Conservation (phyloP, 2,113 vertebrate species). For the Amazona guildingii region DNA sequence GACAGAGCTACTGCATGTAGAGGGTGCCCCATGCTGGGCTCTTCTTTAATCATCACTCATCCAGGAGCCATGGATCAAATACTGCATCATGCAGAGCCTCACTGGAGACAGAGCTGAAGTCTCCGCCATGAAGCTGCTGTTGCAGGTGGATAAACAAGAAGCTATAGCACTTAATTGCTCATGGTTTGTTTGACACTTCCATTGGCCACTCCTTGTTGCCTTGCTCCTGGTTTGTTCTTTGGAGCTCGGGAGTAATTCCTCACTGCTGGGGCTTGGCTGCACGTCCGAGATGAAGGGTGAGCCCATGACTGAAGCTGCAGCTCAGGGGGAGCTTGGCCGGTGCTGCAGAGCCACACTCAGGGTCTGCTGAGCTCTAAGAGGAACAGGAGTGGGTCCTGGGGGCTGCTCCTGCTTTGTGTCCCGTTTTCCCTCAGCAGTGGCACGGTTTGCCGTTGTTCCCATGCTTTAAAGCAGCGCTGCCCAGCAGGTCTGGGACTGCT, state of each 20-base stretch:
- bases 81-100: fast-evolving
- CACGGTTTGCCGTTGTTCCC: fast-evolving
- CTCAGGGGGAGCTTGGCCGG: background rate
- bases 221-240: background rate
- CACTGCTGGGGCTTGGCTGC: fast-evolving
- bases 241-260: background rate
- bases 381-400: background rate
- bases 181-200: background rate
- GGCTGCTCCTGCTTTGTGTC: background rate
- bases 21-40: background rate
- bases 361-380: background rate
- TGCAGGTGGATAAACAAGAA: background rate
- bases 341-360: background rate
- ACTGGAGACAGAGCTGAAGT: background rate
- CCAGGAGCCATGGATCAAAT: background rate
- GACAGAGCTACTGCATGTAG: background rate
- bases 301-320: background rate
- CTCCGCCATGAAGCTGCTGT: background rate
- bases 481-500: fast-evolving
- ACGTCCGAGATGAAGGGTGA: fast-evolving
- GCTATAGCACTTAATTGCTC: background rate
- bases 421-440: fast-evolving
- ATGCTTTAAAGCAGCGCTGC: background rate
- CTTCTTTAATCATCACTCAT: background rate
- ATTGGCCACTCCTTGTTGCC: background rate